A percentile compares a stretch with the other conserved stretches of the same genome.
Evolutionary conservation across 37 sponge, comb jelly and placozoan genomes (phyloP).

Genomic region (Chondrosia reniformis): DNA sequence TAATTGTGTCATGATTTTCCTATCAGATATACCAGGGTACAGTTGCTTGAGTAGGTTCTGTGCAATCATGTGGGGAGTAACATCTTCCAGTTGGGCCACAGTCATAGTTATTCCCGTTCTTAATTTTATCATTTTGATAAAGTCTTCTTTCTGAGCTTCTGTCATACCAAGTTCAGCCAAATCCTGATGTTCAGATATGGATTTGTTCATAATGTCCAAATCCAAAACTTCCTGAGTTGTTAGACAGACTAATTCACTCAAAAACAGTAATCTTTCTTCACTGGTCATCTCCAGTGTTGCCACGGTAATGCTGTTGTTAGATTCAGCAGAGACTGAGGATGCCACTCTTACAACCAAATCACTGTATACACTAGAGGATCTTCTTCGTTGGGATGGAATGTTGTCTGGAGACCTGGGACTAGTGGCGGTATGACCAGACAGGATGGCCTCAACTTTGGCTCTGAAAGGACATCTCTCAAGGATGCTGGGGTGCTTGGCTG

Average conservation of each 20-base stretch:
- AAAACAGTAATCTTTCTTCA: neutral
- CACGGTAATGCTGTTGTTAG: slow-evolving; percentile 19
- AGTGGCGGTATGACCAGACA: neutral
- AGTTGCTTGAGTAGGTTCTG: neutral
- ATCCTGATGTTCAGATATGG: slow-evolving; percentile 4
- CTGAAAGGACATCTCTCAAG: slow-evolving; percentile 38
- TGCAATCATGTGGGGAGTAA: neutral
- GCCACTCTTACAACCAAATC: neutral
- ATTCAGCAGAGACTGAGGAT: neutral
- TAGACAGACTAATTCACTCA: slow-evolving; percentile 1
- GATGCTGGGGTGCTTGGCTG: neutral
- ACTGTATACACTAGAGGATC: slow-evolving; percentile 13
- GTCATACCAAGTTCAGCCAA: neutral
- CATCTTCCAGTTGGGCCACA: neutral
- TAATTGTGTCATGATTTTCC: neutral
- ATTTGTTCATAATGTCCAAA: slow-evolving; percentile 1
- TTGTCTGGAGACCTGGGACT: neutral
- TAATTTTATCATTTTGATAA: neutral
- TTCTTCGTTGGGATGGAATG: neutral
- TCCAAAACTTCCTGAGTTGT: slow-evolving; percentile 1
- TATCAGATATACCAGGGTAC: slow-evolving; percentile 2
- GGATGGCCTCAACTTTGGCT: neutral
- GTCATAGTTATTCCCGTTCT: neutral
- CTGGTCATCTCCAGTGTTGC: neutral
- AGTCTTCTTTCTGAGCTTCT: neutral